Percentiles rank a stretch among this genome's conserved stretches.
Conservation (phyloP, 2,113 vertebrate species). For the Oncorhynchus mykiss region DNA sequence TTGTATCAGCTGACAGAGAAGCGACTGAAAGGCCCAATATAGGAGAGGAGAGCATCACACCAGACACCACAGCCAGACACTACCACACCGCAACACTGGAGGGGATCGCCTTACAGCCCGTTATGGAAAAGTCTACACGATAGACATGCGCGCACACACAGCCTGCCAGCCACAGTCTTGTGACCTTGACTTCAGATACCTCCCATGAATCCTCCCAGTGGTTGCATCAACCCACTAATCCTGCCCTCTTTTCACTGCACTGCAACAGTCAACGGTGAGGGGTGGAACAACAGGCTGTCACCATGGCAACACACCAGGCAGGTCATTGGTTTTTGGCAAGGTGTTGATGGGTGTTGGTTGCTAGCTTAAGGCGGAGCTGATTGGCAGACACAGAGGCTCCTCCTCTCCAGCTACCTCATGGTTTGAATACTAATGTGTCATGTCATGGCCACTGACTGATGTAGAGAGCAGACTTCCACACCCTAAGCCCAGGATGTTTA, state of each 20-base stretch:
- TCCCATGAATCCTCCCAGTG: no score
- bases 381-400: conserved; percentile 33
- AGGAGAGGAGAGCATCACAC: conserved; percentile 4
- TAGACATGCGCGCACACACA: background rate
- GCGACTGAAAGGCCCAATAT: conserved; percentile 30
- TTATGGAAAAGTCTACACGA: no score
- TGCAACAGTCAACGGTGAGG: conserved; percentile 33
- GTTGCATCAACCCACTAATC: conserved; percentile 23
- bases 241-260: conserved; percentile 35
- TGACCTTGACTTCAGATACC: conserved; percentile 51
- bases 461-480: background rate
- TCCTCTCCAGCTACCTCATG: conserved; percentile 7
- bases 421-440: background rate
- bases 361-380: background rate
- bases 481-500: background rate
- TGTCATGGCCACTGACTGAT: background rate
- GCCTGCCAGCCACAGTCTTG: background rate
- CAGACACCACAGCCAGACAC: conserved; percentile 15
- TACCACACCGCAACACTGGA: conserved; percentile 16
- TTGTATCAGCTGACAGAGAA: conserved; percentile 48
- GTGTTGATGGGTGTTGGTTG: conserved; percentile 29
- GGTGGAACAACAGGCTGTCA: conserved; percentile 38
- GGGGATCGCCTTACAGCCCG: conserved; percentile 46
- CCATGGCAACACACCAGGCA: conserved; percentile 57
- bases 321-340: no score